These are phyloP conservation scores for Medauroidea extradentata DNA, from an alignment of 1,140 invertebrate species.

Conservation along the genomic window DNA sequence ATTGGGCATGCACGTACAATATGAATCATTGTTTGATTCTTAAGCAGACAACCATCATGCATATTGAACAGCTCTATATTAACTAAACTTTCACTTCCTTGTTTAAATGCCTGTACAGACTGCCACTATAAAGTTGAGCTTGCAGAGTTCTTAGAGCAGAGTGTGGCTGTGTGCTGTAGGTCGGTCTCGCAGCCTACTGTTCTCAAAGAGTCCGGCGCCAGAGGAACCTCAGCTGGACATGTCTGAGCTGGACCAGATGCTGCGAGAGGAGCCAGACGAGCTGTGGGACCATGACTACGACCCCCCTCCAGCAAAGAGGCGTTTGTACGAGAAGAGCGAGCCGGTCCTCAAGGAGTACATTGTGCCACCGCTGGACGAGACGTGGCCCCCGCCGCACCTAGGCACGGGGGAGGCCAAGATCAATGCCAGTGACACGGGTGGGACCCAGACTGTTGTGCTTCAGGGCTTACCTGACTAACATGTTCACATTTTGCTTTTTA, in stretches of 20 bases:
- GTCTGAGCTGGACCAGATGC: too few relatives aligned
- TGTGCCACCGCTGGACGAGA: conserved; percentile 43
- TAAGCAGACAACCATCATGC: too few relatives aligned
- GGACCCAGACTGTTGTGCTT: conserved; percentile 38
- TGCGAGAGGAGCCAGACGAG: too few relatives aligned
- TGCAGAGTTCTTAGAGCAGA: too few relatives aligned
- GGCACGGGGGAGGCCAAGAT: conserved; percentile 36
- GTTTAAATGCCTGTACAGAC: too few relatives aligned
- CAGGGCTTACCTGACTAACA: conserved; percentile 18
- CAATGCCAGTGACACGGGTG: conserved; percentile 40
- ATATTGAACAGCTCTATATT: too few relatives aligned
- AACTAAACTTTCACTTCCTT: too few relatives aligned
- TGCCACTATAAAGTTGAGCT: too few relatives aligned
- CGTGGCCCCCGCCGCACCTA: conserved; percentile 43
- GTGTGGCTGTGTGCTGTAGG: conserved; percentile 34
- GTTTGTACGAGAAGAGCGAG: conserved; percentile 29
- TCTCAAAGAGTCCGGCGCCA: conserved; percentile 16
- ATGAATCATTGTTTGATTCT: too few relatives aligned
- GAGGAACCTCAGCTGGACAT: too few relatives aligned
- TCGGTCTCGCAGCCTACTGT: conserved; percentile 44
- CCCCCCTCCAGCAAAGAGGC: conserved; percentile 39
- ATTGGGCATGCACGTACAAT: too few relatives aligned
- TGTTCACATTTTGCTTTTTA: too few relatives aligned
- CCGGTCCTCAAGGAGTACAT: conserved; percentile 27
- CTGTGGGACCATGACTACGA: conserved; percentile 47